phyloP scores from a whole-genome alignment of 1,140 invertebrate species.

The Drosophila nannoptera region DNA sequence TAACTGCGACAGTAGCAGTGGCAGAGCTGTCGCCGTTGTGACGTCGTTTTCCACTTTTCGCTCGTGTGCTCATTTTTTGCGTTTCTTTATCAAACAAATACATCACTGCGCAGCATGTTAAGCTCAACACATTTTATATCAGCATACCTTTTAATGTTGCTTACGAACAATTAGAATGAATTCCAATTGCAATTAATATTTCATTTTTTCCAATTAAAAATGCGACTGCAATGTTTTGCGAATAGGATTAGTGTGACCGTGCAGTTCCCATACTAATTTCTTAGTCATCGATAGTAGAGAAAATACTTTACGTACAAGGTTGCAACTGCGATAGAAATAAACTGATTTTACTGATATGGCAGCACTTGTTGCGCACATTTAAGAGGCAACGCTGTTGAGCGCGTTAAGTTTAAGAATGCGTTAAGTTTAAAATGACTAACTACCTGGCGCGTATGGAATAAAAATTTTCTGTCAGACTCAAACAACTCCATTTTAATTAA shows the following conservation, averaged over 20 bases:
- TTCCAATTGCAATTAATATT: slow-evolving; percentile 39
- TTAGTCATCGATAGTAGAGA: background rate
- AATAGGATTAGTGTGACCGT: slow-evolving; percentile 36
- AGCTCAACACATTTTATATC: background rate
- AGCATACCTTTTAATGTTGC: slow-evolving; percentile 47
- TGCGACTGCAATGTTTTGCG: slow-evolving; percentile 66
- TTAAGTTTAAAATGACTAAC: background rate
- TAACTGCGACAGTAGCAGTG: background rate
- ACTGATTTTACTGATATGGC: background rate
- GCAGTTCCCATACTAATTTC: background rate
- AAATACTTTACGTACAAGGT: background rate
- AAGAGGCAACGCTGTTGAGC: background rate
- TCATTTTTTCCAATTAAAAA: slow-evolving; percentile 60
- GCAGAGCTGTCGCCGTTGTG: slow-evolving; percentile 28
- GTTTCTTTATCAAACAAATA: background rate
- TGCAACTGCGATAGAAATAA: background rate
- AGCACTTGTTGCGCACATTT: background rate
- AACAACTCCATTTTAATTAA: slow-evolving; percentile 29
- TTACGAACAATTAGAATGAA: slow-evolving; percentile 17
- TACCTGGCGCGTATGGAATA: background rate
- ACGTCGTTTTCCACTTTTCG: slow-evolving; percentile 41
- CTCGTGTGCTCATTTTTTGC: slow-evolving; percentile 33
- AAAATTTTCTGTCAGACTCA: background rate
- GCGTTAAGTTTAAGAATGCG: slow-evolving; percentile 12
- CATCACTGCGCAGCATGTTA: background rate